Evolutionary conservation across 1,140 invertebrate species (phyloP), one percentile per base, ranked within the genome.

Genomic region (Euschistus heros): DNA sequence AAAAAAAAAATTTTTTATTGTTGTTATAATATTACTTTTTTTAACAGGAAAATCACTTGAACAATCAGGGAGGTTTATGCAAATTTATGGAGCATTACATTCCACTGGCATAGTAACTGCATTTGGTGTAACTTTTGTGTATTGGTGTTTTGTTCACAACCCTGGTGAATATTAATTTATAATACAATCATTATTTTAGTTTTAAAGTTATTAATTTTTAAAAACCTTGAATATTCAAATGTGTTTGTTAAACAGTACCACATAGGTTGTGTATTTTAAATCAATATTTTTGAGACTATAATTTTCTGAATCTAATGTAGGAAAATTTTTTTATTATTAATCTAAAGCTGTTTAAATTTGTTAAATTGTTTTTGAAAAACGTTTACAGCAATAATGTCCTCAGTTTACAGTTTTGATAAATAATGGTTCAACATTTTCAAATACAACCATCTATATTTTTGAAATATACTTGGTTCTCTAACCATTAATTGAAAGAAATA

Each of bases 71-170:
- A 57, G 18, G 24, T 24, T 26, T 7, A 20, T 57, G 18, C 14
- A 61, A 17, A 20, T 66, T 2, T 66, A 66, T 50, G 57, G 64
- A 27, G 42, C 37, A 20, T 30, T 66, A 20, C 64, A 66, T 17
- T 61, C 64, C 10, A 59, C 37, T 24, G 42, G 57, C n/a, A 20
- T 66, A 15, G 44, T 57, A 10, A 47, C 61, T 26, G 55, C 64
- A 61, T 33, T 66, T 27, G 64, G 64, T 60, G 64, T 66, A 6
- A 61, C 55, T 4, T 37, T 57, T 14, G 46, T 66, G 0, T 66
- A 66, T 30, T 66, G 64, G 64, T 24, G 44, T 37, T 66, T 66
- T 46, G 55, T 66, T 18, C 61, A 66, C 33, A 42, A 66, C 33
- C 64, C 64, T 60, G 57, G 64, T 66, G 33, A 47, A 37, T 54